A percentile compares a stretch with the other conserved stretches of the same genome.
Conservation (phyloP, 2,888 invertebrate species). For the Seira sanloemensis region DNA sequence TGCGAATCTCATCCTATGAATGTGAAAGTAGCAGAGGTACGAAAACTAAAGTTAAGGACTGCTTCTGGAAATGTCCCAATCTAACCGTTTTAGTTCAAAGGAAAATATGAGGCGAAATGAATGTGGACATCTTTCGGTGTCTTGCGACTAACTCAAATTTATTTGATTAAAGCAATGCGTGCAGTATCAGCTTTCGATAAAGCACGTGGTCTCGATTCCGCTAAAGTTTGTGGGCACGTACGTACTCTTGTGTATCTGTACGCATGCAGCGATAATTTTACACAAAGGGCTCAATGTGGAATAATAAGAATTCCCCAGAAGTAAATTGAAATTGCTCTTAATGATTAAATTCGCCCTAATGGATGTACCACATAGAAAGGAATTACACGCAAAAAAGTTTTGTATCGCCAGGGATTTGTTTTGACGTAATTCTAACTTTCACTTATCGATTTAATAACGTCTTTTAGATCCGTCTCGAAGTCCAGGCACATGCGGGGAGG, state of each 20-base stretch:
- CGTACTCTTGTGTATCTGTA: too few species aligned
- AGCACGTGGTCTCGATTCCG: too few species aligned
- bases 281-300: too few species aligned
- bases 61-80: conserved; percentile 38
- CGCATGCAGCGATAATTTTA: too few species aligned
- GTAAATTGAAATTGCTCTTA: background rate
- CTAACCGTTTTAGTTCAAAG: conserved; percentile 37
- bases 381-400: background rate
- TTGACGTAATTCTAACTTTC: too few species aligned
- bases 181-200: too few species aligned
- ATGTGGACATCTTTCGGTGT: conserved; percentile 24
- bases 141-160: conserved; percentile 37
- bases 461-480: conserved; percentile 63
- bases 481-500: conserved; percentile 65
- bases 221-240: too few species aligned
- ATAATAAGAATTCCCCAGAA: too few species aligned
- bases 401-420: too few species aligned
- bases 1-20: conserved; percentile 53
- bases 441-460: background rate
- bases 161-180: conserved; percentile 44
- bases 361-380: too few species aligned
- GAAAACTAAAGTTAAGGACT: background rate
- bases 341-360: too few species aligned
- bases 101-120: background rate
- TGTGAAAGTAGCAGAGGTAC: background rate